Percentiles rank a stretch among this genome's conserved stretches.
Evolutionary conservation across 2,888 invertebrate genomes (phyloP).

Genomic region (Diploptera punctata): DNA sequence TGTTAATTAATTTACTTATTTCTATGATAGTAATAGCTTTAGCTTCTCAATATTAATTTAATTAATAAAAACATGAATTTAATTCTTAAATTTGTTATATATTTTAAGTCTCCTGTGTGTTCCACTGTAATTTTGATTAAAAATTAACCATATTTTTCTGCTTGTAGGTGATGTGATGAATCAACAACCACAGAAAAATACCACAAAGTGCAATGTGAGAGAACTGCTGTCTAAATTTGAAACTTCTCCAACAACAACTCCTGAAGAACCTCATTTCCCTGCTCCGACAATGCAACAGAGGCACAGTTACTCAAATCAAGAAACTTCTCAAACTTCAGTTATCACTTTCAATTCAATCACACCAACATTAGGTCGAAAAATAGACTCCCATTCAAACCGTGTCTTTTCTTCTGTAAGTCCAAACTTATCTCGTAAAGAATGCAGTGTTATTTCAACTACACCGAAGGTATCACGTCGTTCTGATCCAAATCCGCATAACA

Average conservation of each 20-base stretch:
- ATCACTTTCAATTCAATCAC: background rate
- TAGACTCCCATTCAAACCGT: background rate
- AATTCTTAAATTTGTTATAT: too few relatives aligned
- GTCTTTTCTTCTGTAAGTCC: background rate
- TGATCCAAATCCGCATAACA: constrained; percentile 27
- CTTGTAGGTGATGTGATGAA: constrained; percentile 1
- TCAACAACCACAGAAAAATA: constrained; percentile 45
- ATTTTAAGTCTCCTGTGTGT: too few relatives aligned
- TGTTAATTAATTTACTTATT: too few relatives aligned
- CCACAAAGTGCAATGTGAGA: constrained; percentile 62
- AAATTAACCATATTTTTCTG: too few relatives aligned
- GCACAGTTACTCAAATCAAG: background rate
- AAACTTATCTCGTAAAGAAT: background rate
- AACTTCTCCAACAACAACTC: constrained; percentile 59
- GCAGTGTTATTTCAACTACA: background rate
- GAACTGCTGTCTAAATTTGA: constrained; percentile 70
- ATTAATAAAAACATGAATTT: too few relatives aligned
- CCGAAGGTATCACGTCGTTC: constrained; percentile 25
- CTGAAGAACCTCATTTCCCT: constrained; percentile 51
- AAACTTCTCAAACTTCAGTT: background rate
- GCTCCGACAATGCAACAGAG: constrained; percentile 48
- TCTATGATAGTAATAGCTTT: too few relatives aligned
- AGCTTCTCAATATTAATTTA: too few relatives aligned
- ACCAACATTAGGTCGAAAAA: background rate
- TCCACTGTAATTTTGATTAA: too few relatives aligned